These are phyloP conservation scores for Heloderma charlesbogerti DNA, from an alignment of 2,113 vertebrate species.

Conservation along the genomic window DNA sequence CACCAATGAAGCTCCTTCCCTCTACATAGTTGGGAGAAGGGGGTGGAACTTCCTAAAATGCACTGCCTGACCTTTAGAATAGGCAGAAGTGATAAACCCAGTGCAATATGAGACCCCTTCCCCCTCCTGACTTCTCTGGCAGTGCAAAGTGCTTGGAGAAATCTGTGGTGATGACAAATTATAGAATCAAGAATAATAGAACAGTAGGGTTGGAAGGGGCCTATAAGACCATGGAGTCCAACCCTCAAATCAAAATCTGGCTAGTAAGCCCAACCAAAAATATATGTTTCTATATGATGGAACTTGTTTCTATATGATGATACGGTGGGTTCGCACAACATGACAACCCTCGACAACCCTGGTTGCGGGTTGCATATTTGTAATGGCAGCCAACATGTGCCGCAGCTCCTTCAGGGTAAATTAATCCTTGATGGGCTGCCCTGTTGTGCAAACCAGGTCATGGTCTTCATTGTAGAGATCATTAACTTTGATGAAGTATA, in stretches of 20 bases:
- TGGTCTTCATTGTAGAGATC: not conserved
- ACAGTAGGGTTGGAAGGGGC: no score
- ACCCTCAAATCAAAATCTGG: no score
- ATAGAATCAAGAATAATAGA: no score
- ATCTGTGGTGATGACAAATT: not conserved
- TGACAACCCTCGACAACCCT: no score
- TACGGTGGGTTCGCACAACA: not conserved
- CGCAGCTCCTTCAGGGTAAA: no score
- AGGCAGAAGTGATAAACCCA: not conserved
- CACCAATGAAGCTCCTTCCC: not conserved
- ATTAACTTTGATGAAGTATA: not conserved
- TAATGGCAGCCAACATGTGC: no score
- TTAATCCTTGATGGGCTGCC: no score
- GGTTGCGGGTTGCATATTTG: no score
- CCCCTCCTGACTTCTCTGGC: not conserved
- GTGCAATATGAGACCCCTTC: not conserved
- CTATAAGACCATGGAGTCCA: no score
- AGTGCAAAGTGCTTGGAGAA: no score
- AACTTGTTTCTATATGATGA: not conserved
- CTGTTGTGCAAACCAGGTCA: not conserved
- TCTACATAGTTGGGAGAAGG: not conserved
- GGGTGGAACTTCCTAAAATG: not conserved
- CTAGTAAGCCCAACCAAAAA: not conserved
- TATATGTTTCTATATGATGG: no score
- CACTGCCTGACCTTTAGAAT: not conserved